phyloP scores from a whole-genome alignment of 2,797 vertebrate species.

The Sebastes matsubarae region DNA sequence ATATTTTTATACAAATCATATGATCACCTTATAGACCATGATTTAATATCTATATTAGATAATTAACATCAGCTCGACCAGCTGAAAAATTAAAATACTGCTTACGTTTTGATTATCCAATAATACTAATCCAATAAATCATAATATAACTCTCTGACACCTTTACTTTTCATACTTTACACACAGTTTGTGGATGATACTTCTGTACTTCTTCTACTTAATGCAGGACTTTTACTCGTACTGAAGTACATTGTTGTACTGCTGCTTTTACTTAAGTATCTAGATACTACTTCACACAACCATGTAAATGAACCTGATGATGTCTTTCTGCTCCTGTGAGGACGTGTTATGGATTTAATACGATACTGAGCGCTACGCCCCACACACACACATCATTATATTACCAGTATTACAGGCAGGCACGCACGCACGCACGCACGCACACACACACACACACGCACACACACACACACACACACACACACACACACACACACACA shows the following conservation, averaged over 20 bases:
- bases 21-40: neutral
- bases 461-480: slow-evolving; percentile 12
- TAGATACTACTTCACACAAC: neutral
- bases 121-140: too few relatives aligned
- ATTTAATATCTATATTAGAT: neutral
- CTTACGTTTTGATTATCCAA: neutral
- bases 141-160: neutral
- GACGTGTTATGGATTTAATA: neutral
- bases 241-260: neutral
- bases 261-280: neutral
- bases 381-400: slow-evolving; percentile 12
- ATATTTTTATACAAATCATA: too few relatives aligned
- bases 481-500: slow-evolving; percentile 6
- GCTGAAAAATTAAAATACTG: neutral
- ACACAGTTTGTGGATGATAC: neutral
- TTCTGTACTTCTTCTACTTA: neutral
- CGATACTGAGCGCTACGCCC: neutral
- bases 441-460: neutral
- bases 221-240: neutral
- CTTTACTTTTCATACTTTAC: neutral
- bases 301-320: neutral
- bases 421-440: slow-evolving; percentile 11
- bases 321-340: neutral
- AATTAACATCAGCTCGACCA: neutral
- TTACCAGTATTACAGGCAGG: slow-evolving; percentile 19